Evolutionary conservation across 1,140 invertebrate genomes (phyloP), one percentile per base, ranked within the genome.

Genomic region (Orussus abietinus): DNA sequence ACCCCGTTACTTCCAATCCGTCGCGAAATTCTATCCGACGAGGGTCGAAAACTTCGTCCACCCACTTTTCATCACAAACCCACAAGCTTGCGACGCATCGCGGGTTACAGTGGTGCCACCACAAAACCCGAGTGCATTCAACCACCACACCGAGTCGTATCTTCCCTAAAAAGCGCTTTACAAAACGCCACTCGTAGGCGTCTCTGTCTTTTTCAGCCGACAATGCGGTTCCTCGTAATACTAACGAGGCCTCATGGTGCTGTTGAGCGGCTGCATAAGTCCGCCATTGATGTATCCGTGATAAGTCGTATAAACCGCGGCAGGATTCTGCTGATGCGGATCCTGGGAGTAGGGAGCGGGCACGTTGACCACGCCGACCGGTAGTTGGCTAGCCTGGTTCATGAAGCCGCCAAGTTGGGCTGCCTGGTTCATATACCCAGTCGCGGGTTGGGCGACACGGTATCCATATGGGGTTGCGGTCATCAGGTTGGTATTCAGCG

Each of bases 401-500:
- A 87, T 82, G 46, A 88, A 87, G 5, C 84, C 78, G 3, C 70
- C 69, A 1, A 73, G 78, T 51, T 88, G 83, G 3, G 84, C 81
- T 37, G 85, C 82, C 48, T 85, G 84, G 51, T 86, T 87, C 47
- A 87, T 82, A 43, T 88, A 87, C 4, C 83, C 78, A 20, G 80
- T 77, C 1, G 65, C 55, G 0, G 78, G 72, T 47, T 83, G 81
- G 0, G 80, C 74, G 4, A 87, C 66, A 2, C 70, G 79, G 47
- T 89, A 88, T 7, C 82, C 75, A 2, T 81, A 78, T 15, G 75
- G 71, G 1, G 76, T 75, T 49, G 81, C 76, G 25, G 80, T 77
- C 77, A 89, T 86, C 37, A 88, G 68, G 69, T 88, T 86, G 17
- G 83, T 83, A 56, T 85, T 84, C 12, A 89, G 76, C 38, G 87